Evolutionary conservation across 35 echinoderm and acorn worm genomes (phyloP).

Genomic region (Ptychodera flava): DNA sequence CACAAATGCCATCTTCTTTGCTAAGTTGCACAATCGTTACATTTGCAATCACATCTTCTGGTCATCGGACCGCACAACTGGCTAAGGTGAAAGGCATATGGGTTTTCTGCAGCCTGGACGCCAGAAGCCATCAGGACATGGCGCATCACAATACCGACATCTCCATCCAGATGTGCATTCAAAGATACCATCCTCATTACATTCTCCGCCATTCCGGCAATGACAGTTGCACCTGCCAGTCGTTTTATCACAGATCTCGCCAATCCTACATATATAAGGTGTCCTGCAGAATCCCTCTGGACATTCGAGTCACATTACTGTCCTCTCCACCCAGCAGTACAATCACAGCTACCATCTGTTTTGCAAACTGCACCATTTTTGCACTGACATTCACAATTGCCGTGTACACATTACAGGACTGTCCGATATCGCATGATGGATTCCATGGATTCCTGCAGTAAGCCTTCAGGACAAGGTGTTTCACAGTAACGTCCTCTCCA

Average conservation of each 20-base stretch:
- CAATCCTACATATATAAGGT: conserved; percentile 40
- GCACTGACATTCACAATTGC: too few relatives aligned
- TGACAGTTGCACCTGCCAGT: conserved; percentile 38
- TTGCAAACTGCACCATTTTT: too few relatives aligned
- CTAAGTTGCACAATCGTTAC: conserved; percentile 43
- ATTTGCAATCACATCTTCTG: too few relatives aligned
- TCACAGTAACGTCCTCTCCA: conserved; percentile 65
- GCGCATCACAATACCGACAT: conserved; percentile 40
- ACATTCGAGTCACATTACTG: conserved; percentile 41
- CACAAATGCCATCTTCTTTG: conserved; percentile 54
- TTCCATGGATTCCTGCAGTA: conserved; percentile 33
- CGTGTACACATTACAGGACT: conserved; percentile 30
- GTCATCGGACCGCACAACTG: too few relatives aligned
- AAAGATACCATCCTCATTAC: conserved; percentile 47
- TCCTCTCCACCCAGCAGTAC: conserved; percentile 51
- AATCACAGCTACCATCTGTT: too few relatives aligned
- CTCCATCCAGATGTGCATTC: conserved; percentile 66
- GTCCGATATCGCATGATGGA: conserved; percentile 39
- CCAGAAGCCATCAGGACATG: conserved; percentile 18
- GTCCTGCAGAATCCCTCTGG: conserved; percentile 38
- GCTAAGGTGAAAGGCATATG: conserved; percentile 33
- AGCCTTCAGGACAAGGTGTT: conserved; percentile 47
- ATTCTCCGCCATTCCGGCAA: conserved; percentile 62
- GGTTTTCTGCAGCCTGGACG: neutral
- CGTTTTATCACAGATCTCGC: conserved; percentile 32